Conservation (phyloP, 2,113 vertebrate genomes). For the Nycticorax nycticorax region DNA sequence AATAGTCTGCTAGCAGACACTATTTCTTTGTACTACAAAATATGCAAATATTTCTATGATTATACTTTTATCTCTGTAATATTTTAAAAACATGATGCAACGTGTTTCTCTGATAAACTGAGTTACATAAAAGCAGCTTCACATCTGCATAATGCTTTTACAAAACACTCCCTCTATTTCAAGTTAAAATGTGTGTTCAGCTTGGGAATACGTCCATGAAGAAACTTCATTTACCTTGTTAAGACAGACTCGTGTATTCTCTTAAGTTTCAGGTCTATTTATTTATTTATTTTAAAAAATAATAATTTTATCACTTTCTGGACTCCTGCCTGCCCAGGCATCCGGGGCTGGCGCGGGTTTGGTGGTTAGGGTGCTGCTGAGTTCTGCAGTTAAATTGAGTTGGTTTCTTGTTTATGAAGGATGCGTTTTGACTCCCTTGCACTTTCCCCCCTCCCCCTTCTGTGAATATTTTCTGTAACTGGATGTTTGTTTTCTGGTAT, state of each 20-base stretch:
- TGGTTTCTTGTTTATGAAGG: not conserved
- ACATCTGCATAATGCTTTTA: conserved; percentile 11
- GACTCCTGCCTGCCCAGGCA: not conserved
- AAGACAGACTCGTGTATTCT: not conserved
- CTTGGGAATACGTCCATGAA: not conserved
- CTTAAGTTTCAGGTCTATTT: not conserved
- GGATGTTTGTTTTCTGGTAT: not conserved
- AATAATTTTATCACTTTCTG: not conserved
- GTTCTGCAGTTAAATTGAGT: not conserved
- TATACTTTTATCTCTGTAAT: not conserved
- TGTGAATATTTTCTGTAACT: not conserved
- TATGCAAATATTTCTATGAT: conserved; percentile 16
- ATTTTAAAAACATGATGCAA: conserved; percentile 6
- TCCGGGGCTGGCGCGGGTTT: not conserved
- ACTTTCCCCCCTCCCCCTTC: not conserved
- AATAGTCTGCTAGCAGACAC: not conserved
- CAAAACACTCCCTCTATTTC: conserved; percentile 7
- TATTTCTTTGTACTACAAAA: conserved; percentile 23
- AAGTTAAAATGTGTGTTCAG: not conserved
- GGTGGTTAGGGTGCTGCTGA: not conserved
- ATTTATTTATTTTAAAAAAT: not conserved
- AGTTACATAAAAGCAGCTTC: conserved; percentile 21
- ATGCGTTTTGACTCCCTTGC: not conserved
- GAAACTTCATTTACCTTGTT: not conserved
- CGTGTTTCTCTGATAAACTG: not conserved